A percentile compares a stretch with the other conserved stretches of the same genome.
phyloP scores from a whole-genome alignment of 2,797 vertebrate species.

The Phalloptychus januarius region DNA sequence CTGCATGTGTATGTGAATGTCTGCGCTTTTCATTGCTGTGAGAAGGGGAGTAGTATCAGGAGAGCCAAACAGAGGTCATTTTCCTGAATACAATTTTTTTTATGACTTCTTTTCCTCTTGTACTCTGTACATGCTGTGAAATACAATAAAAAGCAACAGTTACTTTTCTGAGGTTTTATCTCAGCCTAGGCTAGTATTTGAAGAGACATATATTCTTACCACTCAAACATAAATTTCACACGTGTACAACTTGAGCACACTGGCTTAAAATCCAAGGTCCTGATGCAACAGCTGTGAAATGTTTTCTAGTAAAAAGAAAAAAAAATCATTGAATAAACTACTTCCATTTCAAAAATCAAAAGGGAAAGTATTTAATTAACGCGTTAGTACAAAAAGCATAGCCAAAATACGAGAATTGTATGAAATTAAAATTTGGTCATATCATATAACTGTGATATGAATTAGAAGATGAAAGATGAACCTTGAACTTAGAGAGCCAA shows the following conservation, averaged over 20 bases:
- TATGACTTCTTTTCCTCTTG: conserved; percentile 26
- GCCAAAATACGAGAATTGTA: not conserved
- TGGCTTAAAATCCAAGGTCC: conserved; percentile 14
- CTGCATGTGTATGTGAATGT: conserved; percentile 18
- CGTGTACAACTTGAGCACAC: conserved; percentile 13
- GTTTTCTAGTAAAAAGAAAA: not conserved
- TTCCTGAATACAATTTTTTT: conserved; percentile 44
- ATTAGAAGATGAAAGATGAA: conserved; percentile 8
- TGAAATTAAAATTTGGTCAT: not conserved
- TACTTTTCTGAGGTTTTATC: not conserved
- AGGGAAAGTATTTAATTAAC: not conserved
- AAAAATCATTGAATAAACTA: conserved; percentile 4
- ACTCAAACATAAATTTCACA: conserved; percentile 20
- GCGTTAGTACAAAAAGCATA: not conserved
- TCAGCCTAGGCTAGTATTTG: conserved; percentile 7
- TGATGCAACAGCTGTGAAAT: conserved; percentile 48
- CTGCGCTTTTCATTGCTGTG: conserved; percentile 4
- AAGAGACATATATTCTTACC: conserved; percentile 4
- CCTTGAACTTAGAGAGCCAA: conserved; percentile 10
- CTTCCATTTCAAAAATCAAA: conserved; percentile 15
- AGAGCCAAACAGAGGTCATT: conserved; percentile 69
- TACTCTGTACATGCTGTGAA: conserved; percentile 20
- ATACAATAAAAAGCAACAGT: conserved; percentile 26
- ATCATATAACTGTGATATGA: not conserved
- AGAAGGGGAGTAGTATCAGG: conserved; percentile 39